Percentiles rank a stretch among this genome's conserved stretches.
Evolutionary conservation across 2,888 invertebrate genomes (phyloP).

Genomic region (Nysson spinosus): DNA sequence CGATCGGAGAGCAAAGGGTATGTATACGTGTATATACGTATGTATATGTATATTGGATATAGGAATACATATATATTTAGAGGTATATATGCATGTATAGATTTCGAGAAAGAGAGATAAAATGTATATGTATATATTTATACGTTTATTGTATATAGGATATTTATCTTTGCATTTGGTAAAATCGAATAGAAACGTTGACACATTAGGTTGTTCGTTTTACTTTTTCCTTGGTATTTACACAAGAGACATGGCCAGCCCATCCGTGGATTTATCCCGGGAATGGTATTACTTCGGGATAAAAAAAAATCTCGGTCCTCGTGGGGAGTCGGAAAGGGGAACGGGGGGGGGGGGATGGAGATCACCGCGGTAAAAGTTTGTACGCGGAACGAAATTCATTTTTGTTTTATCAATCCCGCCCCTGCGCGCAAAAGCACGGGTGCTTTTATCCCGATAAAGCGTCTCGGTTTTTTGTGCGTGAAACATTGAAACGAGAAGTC

Average conservation of each 20-base stretch:
- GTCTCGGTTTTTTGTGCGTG: no score
- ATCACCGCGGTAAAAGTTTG: no score
- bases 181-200: constrained; percentile 47
- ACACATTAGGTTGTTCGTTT: constrained; percentile 9
- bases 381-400: no score
- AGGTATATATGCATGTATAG: constrained; percentile 22
- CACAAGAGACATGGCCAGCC: constrained; percentile 40
- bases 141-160: no score
- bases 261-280: constrained; percentile 1
- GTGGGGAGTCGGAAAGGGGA: no score
- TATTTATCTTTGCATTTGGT: background rate
- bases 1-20: background rate
- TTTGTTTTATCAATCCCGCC: no score
- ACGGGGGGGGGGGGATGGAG: no score
- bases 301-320: background rate
- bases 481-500: no score
- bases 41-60: constrained; percentile 28
- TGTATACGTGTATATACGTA: background rate
- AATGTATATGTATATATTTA: constrained; percentile 20
- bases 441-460: no score
- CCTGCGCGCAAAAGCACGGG: no score
- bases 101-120: constrained; percentile 32
- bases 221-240: constrained; percentile 33
- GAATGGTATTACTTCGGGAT: background rate
- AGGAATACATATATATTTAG: constrained; percentile 23